phyloP scores from a whole-genome alignment of 2,113 vertebrate genomes.

The Gnathonemus echidnorhynchus region DNA sequence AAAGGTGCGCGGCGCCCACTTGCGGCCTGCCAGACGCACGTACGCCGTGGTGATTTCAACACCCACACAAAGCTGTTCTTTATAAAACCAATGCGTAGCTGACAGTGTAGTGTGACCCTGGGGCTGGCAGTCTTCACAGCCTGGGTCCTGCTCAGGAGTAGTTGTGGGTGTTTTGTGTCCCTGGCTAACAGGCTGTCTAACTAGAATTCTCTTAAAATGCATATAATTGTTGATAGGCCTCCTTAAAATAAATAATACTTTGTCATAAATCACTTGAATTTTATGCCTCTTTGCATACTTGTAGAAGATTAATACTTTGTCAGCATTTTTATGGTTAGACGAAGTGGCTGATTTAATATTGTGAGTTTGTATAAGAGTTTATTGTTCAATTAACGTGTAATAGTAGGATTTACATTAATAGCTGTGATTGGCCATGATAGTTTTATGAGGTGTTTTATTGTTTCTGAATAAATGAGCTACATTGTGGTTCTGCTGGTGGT shows the following conservation, averaged over 20 bases:
- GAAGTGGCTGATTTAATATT: not conserved
- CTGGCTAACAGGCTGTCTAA: not conserved
- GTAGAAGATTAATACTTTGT: not conserved
- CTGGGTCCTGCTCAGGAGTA: not conserved
- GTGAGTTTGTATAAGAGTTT: not conserved
- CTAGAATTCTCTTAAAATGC: not conserved
- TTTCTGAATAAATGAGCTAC: not conserved
- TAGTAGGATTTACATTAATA: not conserved
- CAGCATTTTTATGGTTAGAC: not conserved
- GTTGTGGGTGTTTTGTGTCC: not conserved
- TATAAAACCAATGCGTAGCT: not conserved
- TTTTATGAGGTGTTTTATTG: not conserved
- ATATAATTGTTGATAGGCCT: not conserved
- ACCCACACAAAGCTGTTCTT: constrained; percentile 11
- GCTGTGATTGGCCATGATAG: not conserved
- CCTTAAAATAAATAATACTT: not conserved
- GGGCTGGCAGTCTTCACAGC: not conserved
- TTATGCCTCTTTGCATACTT: not conserved
- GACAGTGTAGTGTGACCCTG: not conserved
- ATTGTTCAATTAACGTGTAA: not conserved
- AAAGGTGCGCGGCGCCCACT: not conserved
- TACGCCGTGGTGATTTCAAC: not conserved
- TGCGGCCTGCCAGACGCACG: not conserved
- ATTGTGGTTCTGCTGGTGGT: not conserved
- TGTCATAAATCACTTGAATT: not conserved